These are phyloP conservation scores for Pollenia amentaria DNA, from an alignment of 2,888 invertebrate genomes.

Conservation along the genomic window DNA sequence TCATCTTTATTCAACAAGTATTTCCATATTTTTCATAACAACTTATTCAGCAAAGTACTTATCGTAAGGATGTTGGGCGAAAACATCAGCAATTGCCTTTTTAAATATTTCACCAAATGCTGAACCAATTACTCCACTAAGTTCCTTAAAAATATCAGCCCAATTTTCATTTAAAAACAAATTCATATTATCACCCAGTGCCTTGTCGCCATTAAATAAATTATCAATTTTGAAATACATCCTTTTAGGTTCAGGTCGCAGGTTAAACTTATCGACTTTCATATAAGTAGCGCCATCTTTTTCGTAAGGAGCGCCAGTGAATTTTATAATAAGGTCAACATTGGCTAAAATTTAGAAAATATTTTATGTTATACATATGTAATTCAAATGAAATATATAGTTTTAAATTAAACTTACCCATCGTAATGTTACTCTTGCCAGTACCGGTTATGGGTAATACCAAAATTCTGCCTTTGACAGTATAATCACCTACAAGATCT, in stretches of 20 bases:
- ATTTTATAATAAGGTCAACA: slow-evolving; percentile 64
- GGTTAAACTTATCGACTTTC: slow-evolving; percentile 72
- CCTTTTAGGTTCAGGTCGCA: slow-evolving; percentile 64
- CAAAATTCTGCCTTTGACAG: slow-evolving; percentile 80
- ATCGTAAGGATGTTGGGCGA: slow-evolving; percentile 80
- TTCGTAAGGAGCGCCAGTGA: slow-evolving; percentile 70
- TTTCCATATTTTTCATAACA: background rate
- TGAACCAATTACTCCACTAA: slow-evolving; percentile 71
- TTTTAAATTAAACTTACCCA: slow-evolving; percentile 72
- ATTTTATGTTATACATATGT: background rate
- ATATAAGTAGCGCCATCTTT: slow-evolving; percentile 75
- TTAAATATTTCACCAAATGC: slow-evolving; percentile 81
- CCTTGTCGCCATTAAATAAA: slow-evolving; percentile 84
- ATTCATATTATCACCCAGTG: slow-evolving; percentile 85
- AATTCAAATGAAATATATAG: background rate
- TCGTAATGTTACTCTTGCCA: slow-evolving; percentile 78
- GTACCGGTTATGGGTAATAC: slow-evolving; percentile 81
- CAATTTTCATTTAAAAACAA: slow-evolving; percentile 85
- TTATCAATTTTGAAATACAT: slow-evolving; percentile 81
- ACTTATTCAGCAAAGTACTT: slow-evolving; percentile 70
- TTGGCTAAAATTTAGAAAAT: slow-evolving; percentile 68
- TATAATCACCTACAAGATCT: slow-evolving; percentile 77
- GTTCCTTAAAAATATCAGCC: slow-evolving; percentile 75
- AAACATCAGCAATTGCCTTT: slow-evolving; percentile 81
- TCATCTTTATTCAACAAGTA: background rate